phyloP scores from a whole-genome alignment of 2,888 invertebrate genomes.

The Aphrophora alni region DNA sequence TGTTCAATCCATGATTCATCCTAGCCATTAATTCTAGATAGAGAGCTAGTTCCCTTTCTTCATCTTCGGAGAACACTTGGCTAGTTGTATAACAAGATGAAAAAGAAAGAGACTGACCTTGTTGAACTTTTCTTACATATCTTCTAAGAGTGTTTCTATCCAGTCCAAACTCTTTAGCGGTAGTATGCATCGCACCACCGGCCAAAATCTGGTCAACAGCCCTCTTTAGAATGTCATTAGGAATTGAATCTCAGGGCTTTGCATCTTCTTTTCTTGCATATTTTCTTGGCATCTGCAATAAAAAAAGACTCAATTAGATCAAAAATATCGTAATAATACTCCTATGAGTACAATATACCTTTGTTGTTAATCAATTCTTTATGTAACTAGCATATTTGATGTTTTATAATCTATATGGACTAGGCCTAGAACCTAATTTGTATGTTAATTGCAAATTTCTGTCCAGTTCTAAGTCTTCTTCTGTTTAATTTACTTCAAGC shows the following conservation, averaged over 20 bases:
- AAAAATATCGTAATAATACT: too few relatives aligned
- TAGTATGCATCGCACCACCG: not conserved
- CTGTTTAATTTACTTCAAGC: too few relatives aligned
- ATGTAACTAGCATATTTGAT: too few relatives aligned
- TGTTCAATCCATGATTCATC: conserved; percentile 7
- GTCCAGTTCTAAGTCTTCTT: too few relatives aligned
- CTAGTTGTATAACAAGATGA: not conserved
- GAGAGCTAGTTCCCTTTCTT: conserved; percentile 14
- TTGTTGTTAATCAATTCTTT: too few relatives aligned
- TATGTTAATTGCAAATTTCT: too few relatives aligned
- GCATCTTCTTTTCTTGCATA: not conserved
- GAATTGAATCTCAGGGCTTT: not conserved
- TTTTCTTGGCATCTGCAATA: too few relatives aligned
- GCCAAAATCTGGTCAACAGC: not conserved
- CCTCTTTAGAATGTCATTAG: not conserved
- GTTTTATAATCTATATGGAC: too few relatives aligned
- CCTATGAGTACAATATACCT: too few relatives aligned
- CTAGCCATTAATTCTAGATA: conserved; percentile 16
- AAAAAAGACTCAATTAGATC: too few relatives aligned
- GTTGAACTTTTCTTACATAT: not conserved
- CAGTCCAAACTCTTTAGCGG: conserved; percentile 16
- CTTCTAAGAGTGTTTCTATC: not conserved
- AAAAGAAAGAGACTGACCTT: not conserved
- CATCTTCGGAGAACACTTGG: conserved; percentile 4
- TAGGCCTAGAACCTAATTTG: too few relatives aligned